phyloP scores from a whole-genome alignment of 2,888 invertebrate genomes.

The Agonopterix arenella region DNA sequence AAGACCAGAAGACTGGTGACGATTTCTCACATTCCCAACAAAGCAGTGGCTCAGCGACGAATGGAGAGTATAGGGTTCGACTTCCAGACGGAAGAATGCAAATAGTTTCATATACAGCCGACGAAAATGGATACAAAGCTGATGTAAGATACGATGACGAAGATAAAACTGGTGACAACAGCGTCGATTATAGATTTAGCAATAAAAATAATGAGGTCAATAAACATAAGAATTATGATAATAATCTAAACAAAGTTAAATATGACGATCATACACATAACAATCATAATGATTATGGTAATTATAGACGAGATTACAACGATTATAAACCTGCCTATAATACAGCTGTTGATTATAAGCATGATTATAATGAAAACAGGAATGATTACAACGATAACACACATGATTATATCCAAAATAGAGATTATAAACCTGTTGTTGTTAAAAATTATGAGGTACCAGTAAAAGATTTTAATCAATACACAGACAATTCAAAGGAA shows the following conservation, averaged over 20 bases:
- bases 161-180: constrained; percentile 25
- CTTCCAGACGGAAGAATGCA: constrained; percentile 81
- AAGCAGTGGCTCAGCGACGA: constrained; percentile 78
- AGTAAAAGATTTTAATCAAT: constrained; percentile 32
- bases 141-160: constrained; percentile 79
- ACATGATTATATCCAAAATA: constrained; percentile 13
- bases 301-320: constrained; percentile 1
- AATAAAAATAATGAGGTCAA: constrained; percentile 17
- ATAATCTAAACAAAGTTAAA: constrained; percentile 7
- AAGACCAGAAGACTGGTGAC: constrained; percentile 78
- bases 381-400: constrained; percentile 12
- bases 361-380: constrained; percentile 6
- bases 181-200: constrained; percentile 20
- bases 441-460: constrained; percentile 8
- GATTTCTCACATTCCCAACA: constrained; percentile 82
- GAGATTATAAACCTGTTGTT: constrained; percentile 11
- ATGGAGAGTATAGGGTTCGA: constrained; percentile 82
- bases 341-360: constrained; percentile 11
- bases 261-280: constrained; percentile 13
- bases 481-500: constrained; percentile 47
- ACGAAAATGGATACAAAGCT: constrained; percentile 81
- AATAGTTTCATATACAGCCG: constrained; percentile 81
- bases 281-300: constrained; percentile 15
- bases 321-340: not conserved
- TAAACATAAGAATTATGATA: constrained; percentile 13